Conservation (phyloP, 2,888 invertebrate genomes). For the Myopa testacea region DNA sequence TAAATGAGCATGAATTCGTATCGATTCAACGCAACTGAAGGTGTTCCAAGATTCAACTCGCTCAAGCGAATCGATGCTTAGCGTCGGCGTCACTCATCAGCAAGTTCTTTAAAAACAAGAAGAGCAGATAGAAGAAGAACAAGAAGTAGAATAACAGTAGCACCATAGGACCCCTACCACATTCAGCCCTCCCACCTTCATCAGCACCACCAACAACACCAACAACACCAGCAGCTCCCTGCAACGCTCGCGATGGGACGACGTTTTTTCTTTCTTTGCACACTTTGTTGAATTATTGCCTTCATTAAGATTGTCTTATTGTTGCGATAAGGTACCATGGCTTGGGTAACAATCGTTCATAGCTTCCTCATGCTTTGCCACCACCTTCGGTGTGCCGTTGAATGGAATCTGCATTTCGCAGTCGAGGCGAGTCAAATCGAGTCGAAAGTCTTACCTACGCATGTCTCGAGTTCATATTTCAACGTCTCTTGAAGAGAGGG, state of each 20-base stretch:
- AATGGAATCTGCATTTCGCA: conserved; percentile 24
- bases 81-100: conserved; percentile 2
- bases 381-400: background rate
- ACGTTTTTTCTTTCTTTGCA: background rate
- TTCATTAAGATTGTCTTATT: conserved; percentile 45
- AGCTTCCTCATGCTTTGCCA: background rate
- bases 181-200: background rate
- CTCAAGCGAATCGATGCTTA: conserved; percentile 32
- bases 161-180: background rate
- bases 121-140: background rate
- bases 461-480: conserved; percentile 34
- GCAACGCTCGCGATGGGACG: conserved; percentile 6
- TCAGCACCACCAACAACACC: background rate
- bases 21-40: background rate
- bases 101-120: background rate
- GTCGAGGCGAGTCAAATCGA: background rate
- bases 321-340: conserved; percentile 20
- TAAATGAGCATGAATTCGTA: conserved; percentile 13
- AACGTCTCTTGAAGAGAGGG: conserved; percentile 13
- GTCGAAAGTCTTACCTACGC: conserved; percentile 19
- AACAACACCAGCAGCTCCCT: background rate
- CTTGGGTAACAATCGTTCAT: conserved; percentile 15
- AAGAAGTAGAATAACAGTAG: too few species aligned
- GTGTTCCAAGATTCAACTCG: conserved; percentile 25
- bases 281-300: conserved; percentile 45